A percentile compares a stretch with the other conserved stretches of the same genome.
These are phyloP conservation scores for Bombus haemorrhoidalis DNA, from an alignment of 1,140 invertebrate species.

Conservation along the genomic window DNA sequence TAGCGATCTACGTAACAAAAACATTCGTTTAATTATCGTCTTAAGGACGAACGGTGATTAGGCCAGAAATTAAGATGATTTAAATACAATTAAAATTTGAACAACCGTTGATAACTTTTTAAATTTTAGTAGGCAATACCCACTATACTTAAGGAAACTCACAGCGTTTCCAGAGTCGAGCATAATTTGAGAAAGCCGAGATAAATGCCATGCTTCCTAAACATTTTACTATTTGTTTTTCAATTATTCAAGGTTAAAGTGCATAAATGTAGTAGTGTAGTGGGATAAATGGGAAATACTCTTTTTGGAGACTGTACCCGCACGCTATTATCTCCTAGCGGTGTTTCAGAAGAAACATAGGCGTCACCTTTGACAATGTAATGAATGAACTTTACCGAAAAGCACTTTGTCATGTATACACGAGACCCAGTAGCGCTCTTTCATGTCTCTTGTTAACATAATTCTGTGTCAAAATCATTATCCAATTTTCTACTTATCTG, in stretches of 20 bases:
- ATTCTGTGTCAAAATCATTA: background rate
- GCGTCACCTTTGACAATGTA: slow-evolving; percentile 70
- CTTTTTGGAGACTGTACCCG: slow-evolving; percentile 76
- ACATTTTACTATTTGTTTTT: slow-evolving; percentile 29
- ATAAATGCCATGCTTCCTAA: background rate
- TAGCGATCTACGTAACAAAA: background rate
- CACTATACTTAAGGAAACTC: background rate
- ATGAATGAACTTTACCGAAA: slow-evolving; percentile 59
- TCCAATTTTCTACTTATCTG: background rate
- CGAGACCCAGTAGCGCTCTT: too few species aligned
- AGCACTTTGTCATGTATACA: slow-evolving; percentile 5
- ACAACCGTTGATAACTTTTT: too few species aligned
- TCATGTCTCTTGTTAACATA: background rate
- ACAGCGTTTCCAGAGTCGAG: background rate
- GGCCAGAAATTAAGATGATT: background rate
- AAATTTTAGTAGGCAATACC: background rate
- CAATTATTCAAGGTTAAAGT: slow-evolving; percentile 43
- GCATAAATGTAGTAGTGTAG: slow-evolving; percentile 10
- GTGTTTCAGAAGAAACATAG: slow-evolving; percentile 79
- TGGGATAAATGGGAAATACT: slow-evolving; percentile 63
- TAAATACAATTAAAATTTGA: background rate
- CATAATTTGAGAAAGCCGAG: background rate
- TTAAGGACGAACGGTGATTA: background rate
- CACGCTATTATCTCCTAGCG: slow-evolving; percentile 80
- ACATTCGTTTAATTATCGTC: background rate